phyloP scores from a whole-genome alignment of 2,888 invertebrate genomes.

The Leuctra nigra region DNA sequence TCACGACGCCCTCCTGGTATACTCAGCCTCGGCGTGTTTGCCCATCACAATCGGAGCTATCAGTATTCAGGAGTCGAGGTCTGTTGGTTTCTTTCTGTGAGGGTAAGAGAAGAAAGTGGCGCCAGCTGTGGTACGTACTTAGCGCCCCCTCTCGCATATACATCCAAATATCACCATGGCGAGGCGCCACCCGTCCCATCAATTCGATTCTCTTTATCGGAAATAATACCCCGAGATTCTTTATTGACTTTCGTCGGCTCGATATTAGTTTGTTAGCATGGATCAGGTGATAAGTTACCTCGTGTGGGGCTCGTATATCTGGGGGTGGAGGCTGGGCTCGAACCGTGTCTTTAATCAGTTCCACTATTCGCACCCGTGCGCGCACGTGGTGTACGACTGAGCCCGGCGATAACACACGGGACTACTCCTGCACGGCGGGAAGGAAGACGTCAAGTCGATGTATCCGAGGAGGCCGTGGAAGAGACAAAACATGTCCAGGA shows the following conservation, averaged over 20 bases:
- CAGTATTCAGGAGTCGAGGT: constrained; percentile 17
- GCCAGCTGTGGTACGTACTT: constrained; percentile 20
- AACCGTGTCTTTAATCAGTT: constrained; percentile 17
- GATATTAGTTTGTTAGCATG: constrained; percentile 3
- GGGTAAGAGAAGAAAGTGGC: constrained; percentile 17
- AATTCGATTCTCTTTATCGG: constrained; percentile 19
- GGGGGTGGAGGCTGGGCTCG: background rate
- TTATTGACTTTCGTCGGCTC: constrained; percentile 8
- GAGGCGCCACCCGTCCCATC: constrained; percentile 13
- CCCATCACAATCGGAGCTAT: background rate
- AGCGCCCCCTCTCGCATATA: constrained; percentile 16
- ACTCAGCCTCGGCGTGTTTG: constrained; percentile 2
- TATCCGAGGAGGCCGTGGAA: too few relatives aligned
- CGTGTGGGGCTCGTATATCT: background rate
- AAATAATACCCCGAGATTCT: constrained; percentile 8
- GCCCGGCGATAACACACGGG: background rate
- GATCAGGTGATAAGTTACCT: background rate
- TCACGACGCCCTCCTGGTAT: background rate
- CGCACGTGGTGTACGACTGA: background rate
- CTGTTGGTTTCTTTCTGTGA: constrained; percentile 10
- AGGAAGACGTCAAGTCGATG: too few relatives aligned
- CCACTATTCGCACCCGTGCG: constrained; percentile 10
- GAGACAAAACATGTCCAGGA: too few relatives aligned
- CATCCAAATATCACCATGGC: constrained; percentile 7
- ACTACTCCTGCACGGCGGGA: too few relatives aligned